Percentiles rank a stretch among this genome's conserved stretches.
These are phyloP conservation scores for Callyntrura sp. DNA, from an alignment of 2,888 invertebrate species.

Conservation along the genomic window DNA sequence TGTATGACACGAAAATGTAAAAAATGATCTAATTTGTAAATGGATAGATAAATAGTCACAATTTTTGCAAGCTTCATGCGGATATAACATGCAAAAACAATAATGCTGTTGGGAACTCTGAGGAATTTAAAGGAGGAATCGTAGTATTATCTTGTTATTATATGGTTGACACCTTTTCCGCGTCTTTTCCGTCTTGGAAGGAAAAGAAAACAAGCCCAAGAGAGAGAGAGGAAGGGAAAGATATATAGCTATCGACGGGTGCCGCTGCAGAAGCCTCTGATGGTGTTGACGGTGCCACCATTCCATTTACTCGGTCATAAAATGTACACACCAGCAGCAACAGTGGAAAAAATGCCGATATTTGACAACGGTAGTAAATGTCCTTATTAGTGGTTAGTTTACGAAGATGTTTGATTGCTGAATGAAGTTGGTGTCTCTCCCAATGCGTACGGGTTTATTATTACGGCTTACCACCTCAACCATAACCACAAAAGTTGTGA, in stretches of 20 bases:
- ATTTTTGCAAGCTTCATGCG: conserved; percentile 7
- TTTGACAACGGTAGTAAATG: conserved; percentile 66
- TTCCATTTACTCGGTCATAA: conserved; percentile 21
- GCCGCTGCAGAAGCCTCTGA: neutral
- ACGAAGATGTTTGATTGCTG: neutral
- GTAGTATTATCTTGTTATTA: conserved; percentile 30
- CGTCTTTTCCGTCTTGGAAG: conserved; percentile 6
- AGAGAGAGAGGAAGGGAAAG: neutral
- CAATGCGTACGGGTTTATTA: neutral
- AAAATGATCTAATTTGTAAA: conserved; percentile 46
- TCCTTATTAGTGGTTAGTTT: conserved; percentile 63
- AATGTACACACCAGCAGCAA: conserved; percentile 12
- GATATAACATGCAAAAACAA: no score
- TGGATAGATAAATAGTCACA: conserved; percentile 39
- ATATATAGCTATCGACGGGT: neutral
- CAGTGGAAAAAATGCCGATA: conserved; percentile 30
- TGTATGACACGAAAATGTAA: neutral
- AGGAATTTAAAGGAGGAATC: no score
- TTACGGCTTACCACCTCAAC: neutral
- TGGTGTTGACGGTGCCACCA: conserved; percentile 31
- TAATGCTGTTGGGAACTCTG: conserved; percentile 44
- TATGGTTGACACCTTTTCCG: conserved; percentile 51
- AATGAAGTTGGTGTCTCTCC: neutral
- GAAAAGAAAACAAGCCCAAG: no score
- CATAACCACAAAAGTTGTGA: no score